Evolutionary conservation across 2,113 vertebrate species (phyloP).

Genomic region (Hippocampus zosterae): DNA sequence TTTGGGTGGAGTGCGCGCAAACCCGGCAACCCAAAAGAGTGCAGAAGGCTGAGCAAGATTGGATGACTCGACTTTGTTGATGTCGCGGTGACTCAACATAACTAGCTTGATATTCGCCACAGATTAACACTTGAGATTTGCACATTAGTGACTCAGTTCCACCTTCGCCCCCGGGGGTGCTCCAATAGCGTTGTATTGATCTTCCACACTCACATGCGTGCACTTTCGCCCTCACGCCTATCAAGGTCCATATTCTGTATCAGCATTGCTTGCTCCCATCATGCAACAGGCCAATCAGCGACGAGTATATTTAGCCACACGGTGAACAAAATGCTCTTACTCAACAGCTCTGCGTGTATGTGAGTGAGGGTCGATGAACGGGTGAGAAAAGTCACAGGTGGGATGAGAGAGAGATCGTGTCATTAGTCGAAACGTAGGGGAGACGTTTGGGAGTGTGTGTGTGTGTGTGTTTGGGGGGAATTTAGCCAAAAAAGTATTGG

Average conservation of each 20-base stretch:
- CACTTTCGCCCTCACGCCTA: slow-evolving; percentile 10
- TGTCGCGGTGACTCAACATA: too few relatives aligned
- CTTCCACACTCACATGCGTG: slow-evolving; percentile 2
- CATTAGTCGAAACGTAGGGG: background rate
- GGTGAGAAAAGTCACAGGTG: slow-evolving; percentile 15
- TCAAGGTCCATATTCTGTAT: slow-evolving; percentile 26
- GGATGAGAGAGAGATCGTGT: background rate
- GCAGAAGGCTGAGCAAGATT: too few relatives aligned
- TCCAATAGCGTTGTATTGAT: background rate
- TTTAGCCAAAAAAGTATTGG: background rate
- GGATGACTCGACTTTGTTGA: too few relatives aligned
- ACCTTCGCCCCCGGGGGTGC: background rate
- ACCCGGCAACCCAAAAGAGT: too few relatives aligned
- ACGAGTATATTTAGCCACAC: slow-evolving; percentile 51
- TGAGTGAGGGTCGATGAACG: background rate
- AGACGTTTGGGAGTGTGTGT: background rate
- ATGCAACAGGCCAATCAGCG: slow-evolving; percentile 43
- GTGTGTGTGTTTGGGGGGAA: too few relatives aligned
- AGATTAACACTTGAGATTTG: background rate
- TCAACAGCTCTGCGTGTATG: slow-evolving; percentile 12
- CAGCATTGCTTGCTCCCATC: slow-evolving; percentile 24
- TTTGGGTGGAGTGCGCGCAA: too few relatives aligned
- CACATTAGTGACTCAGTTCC: background rate
- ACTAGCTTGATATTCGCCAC: background rate
- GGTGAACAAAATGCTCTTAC: slow-evolving; percentile 42